Percentiles rank a stretch among this genome's conserved stretches.
Evolutionary conservation across 2,113 vertebrate genomes (phyloP).

Genomic region (Neopipo cinnamomea): DNA sequence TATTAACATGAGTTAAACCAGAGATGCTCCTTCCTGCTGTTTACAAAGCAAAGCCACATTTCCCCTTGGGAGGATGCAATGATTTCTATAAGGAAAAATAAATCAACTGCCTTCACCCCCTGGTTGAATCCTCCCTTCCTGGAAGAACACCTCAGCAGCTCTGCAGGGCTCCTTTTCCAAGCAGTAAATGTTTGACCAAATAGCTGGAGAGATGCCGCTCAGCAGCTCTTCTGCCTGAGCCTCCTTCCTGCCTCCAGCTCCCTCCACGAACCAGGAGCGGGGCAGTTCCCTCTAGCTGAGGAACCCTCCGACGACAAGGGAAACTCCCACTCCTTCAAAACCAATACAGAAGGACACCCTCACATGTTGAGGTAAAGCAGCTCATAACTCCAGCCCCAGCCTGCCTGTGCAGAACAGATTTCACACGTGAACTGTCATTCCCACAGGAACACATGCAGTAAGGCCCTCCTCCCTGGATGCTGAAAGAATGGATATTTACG

Average conservation of each 20-base stretch:
- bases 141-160: not conserved
- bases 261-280: not conserved
- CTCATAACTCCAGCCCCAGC: not conserved
- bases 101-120: not conserved
- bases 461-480: not conserved
- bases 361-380: not conserved
- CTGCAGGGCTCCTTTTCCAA: not conserved
- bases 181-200: not conserved
- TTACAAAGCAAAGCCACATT: not conserved
- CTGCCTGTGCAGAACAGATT: not conserved
- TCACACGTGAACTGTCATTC: not conserved
- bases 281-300: not conserved
- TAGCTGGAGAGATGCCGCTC: not conserved
- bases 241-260: not conserved
- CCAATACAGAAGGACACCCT: not conserved
- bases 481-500: accelerated
- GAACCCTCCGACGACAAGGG: not conserved
- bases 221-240: not conserved
- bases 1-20: not conserved
- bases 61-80: not conserved
- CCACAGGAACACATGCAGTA: not conserved
- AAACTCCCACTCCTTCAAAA: not conserved
- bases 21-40: not conserved
- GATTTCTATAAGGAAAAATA: not conserved
- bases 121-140: not conserved